Base-by-base conservation (phyloP, 1,140 invertebrate species). In the Trachelipus rathkii region DNA sequence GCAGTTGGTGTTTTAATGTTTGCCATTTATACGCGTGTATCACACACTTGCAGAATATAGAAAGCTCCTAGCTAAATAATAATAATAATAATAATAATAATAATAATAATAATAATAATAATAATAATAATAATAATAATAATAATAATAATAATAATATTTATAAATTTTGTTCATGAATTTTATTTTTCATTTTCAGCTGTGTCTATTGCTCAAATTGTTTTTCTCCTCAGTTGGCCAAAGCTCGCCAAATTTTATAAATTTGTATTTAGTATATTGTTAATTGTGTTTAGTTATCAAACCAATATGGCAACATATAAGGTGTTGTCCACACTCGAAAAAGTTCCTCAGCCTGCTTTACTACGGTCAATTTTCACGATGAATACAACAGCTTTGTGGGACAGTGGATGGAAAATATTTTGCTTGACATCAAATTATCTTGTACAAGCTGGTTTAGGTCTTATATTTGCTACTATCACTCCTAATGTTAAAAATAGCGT, bases 141-240 rank as follows among this genome's bases (percentile, higher is more conserved):
- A 15, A 50, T 50, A 15, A 50, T 50, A 50, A 15, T 10, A 50
- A 15, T 10, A 50, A 50, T 15, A 50, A 50, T 50, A 13, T 19
- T 19, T 60, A 19, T 15, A 13, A 8, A 15, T 15, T 15, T 60
- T 8, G 1, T 60, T 60, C 11, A 60, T 4, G 11, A 13, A 15
- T 60, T 13, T 60, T 60, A 60, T 19, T 60, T 60, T 60, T 60
- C 19, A 15, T 60, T 60, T 60, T 60, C 50, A 60, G 50, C 50
- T 8, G 11, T 60, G 11, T 60, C 19, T 8, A 13, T 60, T 60
- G 50, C 50, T 19, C 11, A 60, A 60, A 19, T 60, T 13, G 50
- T 60, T 1, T 60, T 60, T 60, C 50, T 60, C 11, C 50, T 60
- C 1, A 60, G 50, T 60, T 60, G 50, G 50, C 8, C 50, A 13